Base-by-base conservation (phyloP, 1,140 invertebrate genomes). In the Theocolax elegans region DNA sequence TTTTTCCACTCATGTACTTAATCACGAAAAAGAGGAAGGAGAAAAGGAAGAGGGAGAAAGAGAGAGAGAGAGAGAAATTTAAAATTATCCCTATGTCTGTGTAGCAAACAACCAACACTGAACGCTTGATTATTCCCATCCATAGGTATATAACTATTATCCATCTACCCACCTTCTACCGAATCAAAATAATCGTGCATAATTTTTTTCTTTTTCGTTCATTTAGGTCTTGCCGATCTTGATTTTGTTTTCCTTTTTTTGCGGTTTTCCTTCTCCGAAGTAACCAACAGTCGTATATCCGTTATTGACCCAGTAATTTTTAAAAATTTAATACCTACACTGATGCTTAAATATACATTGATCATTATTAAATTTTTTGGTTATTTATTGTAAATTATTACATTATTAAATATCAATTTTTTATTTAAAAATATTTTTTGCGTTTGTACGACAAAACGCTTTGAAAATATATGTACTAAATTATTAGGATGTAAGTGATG, bases 11-110 rank as follows among this genome's bases (percentile, higher is more conserved):
- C n/a, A n/a, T n/a, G n/a, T n/a, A n/a, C n/a, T n/a, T n/a, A n/a
- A n/a, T n/a, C n/a, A n/a, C n/a, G 9, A 25, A 29, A 53, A 1
- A 53, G 21, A 53, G 49, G 10, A 29, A 13, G 12, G 3, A 53
- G n/a, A 68, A 78, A 80, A 81, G 81, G 81, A 78, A 77, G 74
- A 80, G 80, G 79, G 42, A 44, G n/a, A 3, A 44, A 44, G n/a
- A 44, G 23, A 19, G 12, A 17, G 17, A 44, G 23, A 46, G 15
- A 29, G 42, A 25, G 19, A 19, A 15, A 79, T 80, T 77, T 74
- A 75, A 83, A 84, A 85, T 84, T 84, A 84, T 81, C 80, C 81
- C 80, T 78, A 79, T 76, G 76, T 83, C 80, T 78, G 78, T 78
- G 79, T 81, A 81, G 78, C 77, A 78, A 82, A 78, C 74, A 75